phyloP scores from a whole-genome alignment of 2,113 vertebrate species.

The Chlamydotis undulata region DNA sequence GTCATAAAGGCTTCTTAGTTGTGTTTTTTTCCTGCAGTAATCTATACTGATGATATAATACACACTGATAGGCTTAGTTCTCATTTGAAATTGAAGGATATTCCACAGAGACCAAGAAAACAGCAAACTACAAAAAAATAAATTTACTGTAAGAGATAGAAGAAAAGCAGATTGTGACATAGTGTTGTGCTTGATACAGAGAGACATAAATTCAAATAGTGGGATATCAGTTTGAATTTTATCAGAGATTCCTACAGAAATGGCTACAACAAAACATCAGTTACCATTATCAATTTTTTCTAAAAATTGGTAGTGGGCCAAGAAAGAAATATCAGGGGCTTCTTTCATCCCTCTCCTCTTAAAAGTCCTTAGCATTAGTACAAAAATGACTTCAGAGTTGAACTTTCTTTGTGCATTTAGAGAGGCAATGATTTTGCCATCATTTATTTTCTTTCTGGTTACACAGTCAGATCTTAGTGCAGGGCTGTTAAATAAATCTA shows the following conservation, averaged over 20 bases:
- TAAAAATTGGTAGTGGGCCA: not conserved
- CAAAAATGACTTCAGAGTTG: not conserved
- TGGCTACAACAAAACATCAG: not conserved
- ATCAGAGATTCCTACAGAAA: not conserved
- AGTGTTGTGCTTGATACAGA: not conserved
- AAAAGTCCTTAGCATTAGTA: not conserved
- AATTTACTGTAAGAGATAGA: not conserved
- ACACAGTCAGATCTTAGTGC: not conserved
- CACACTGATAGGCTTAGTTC: rapidly evolving
- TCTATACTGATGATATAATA: not conserved
- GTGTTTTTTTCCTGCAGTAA: not conserved
- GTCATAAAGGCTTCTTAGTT: not conserved
- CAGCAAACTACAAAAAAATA: not conserved
- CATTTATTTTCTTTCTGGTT: not conserved
- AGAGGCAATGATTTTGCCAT: not conserved
- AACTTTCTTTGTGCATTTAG: not conserved
- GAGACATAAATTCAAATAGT: not conserved
- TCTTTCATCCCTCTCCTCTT: not conserved
- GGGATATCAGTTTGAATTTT: not conserved
- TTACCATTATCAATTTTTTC: not conserved
- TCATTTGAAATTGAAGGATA: not conserved
- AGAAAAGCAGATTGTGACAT: not conserved
- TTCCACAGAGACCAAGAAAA: not conserved
- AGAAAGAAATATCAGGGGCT: not conserved
- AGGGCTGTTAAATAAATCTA: not conserved